These are phyloP conservation scores for Leptatherina wallacei DNA, from an alignment of 2,797 vertebrate genomes.

Conservation along the genomic window DNA sequence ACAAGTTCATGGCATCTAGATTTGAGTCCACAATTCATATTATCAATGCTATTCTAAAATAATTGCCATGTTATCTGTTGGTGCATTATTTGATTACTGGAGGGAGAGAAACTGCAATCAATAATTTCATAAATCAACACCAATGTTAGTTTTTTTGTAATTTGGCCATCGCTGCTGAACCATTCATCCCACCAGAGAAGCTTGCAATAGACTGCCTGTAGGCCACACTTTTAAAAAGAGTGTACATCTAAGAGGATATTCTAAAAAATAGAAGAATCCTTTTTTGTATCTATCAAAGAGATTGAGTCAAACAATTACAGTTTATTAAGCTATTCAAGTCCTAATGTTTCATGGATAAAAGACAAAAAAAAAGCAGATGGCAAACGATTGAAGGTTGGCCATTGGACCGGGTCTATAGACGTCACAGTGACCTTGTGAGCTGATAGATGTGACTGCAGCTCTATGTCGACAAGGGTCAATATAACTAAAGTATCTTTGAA, in stretches of 20 bases:
- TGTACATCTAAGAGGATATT: no score
- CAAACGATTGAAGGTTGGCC: conserved; percentile 31
- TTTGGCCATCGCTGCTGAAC: conserved; percentile 36
- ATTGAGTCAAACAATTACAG: no score
- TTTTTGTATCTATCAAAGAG: no score
- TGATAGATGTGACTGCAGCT: conserved; percentile 20
- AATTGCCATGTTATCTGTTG: not conserved
- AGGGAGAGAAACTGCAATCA: conserved; percentile 12
- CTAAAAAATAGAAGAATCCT: no score
- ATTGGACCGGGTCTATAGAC: conserved; percentile 9
- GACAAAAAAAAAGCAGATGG: not conserved
- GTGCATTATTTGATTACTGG: not conserved
- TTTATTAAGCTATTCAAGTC: not conserved
- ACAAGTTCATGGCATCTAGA: not conserved
- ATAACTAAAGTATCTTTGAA: conserved; percentile 26
- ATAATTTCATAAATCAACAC: conserved; percentile 11
- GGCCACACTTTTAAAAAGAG: not conserved
- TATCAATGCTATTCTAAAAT: not conserved
- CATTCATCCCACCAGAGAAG: not conserved
- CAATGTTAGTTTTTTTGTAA: conserved; percentile 6
- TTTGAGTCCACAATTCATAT: not conserved
- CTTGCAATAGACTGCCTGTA: not conserved
- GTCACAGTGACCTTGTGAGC: conserved; percentile 40
- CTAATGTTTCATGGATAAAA: conserved; percentile 15
- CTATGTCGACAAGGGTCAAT: conserved; percentile 21